Evolutionary conservation across 2,797 vertebrate species (phyloP).

Genomic region (Australoheros facetus): DNA sequence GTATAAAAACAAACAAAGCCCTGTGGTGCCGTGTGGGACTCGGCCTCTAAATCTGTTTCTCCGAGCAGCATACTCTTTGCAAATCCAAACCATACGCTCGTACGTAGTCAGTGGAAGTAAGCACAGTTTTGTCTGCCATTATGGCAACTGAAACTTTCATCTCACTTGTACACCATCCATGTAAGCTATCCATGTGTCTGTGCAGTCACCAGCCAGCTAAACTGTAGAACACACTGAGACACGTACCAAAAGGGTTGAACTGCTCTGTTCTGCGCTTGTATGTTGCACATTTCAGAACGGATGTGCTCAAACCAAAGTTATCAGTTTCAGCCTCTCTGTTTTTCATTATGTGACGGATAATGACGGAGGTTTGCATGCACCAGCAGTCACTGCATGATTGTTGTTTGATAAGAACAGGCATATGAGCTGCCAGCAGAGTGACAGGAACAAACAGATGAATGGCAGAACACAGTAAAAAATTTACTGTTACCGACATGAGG

Average conservation of each 20-base stretch:
- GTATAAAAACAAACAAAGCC: too few species aligned
- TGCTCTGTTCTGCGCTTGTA: background rate
- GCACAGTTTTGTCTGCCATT: background rate
- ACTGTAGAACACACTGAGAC: background rate
- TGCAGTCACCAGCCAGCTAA: background rate
- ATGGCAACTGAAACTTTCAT: background rate
- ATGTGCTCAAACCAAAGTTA: background rate
- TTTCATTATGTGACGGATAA: constrained; percentile 1
- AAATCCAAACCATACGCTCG: constrained; percentile 17
- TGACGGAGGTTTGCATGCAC: background rate
- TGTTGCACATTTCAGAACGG: background rate
- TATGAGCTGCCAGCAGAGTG: constrained; percentile 7
- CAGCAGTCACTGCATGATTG: background rate
- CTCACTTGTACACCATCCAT: background rate
- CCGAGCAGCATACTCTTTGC: background rate
- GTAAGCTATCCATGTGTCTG: constrained; percentile 2
- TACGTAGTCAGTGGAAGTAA: constrained; percentile 7
- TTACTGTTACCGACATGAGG: constrained; percentile 22
- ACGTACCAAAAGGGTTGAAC: background rate
- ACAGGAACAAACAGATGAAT: constrained; percentile 7
- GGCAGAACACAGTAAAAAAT: constrained; percentile 1
- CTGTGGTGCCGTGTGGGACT: background rate
- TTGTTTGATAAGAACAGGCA: background rate
- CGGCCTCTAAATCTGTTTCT: constrained; percentile 7
- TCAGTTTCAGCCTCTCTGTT: background rate